Conservation (phyloP, 2,797 vertebrate species). For the Pangasius djambal region DNA sequence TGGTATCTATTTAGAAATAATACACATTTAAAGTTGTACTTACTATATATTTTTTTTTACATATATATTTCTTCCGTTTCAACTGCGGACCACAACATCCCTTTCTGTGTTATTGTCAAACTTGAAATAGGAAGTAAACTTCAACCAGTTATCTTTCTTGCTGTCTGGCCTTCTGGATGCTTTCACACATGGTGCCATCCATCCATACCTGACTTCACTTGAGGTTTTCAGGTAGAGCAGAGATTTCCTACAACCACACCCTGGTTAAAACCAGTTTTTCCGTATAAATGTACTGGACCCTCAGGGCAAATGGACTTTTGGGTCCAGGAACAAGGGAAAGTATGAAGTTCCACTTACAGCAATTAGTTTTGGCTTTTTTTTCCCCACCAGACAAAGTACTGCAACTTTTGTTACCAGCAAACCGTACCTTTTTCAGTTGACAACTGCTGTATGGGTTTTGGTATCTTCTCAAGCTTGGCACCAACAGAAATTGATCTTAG, state of each 20-base stretch:
- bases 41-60: background rate
- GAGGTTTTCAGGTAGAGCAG: background rate
- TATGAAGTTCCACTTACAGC: background rate
- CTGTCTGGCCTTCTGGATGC: background rate
- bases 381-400: background rate
- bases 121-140: conserved; percentile 10
- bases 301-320: background rate
- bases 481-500: background rate
- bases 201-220: background rate
- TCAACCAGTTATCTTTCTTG: background rate
- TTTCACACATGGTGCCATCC: background rate
- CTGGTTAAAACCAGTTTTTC: background rate
- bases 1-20: background rate
- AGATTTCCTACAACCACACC: background rate
- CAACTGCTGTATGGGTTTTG: background rate
- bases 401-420: background rate
- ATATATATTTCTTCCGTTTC: background rate
- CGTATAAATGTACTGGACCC: background rate
- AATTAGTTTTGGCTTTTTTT: background rate
- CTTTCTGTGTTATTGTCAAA: background rate
- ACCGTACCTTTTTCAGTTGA: background rate
- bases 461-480: background rate
- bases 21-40: background rate
- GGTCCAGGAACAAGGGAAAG: background rate
- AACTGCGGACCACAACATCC: background rate